These are phyloP conservation scores for Gobiocypris rarus DNA, from an alignment of 2,113 vertebrate genomes.

Conservation along the genomic window DNA sequence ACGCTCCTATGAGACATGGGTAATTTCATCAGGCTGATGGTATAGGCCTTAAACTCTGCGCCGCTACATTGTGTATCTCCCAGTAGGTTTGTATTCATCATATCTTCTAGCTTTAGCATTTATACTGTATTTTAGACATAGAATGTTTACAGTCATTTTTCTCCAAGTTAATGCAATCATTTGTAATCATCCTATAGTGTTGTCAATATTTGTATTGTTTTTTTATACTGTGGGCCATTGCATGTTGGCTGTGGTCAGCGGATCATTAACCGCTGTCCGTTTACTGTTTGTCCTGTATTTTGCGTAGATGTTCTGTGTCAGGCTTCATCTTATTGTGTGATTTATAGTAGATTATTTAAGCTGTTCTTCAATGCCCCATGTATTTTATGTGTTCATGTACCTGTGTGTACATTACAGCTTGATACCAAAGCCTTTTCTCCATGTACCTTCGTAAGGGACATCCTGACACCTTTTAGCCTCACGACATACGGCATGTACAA, in stretches of 20 bases:
- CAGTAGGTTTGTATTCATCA: conserved; percentile 7
- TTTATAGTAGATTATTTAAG: conserved; percentile 26
- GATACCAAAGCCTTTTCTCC: conserved; percentile 71
- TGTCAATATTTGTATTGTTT: conserved; percentile 50
- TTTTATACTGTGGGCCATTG: conserved; percentile 55
- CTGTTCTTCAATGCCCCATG: conserved; percentile 52
- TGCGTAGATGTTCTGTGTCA: conserved; percentile 34
- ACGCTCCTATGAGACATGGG: not conserved
- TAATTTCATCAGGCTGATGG: conserved; percentile 15
- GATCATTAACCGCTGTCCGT: not conserved
- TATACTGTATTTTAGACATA: conserved; percentile 64
- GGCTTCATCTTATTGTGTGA: conserved; percentile 38
- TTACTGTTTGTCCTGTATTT: conserved; percentile 40
- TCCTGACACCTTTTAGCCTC: not conserved
- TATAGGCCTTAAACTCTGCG: conserved; percentile 27
- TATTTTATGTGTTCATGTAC: conserved; percentile 68
- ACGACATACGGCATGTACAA: not conserved
- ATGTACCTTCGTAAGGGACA: conserved; percentile 14
- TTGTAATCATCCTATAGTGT: conserved; percentile 68
- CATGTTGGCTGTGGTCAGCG: conserved; percentile 50
- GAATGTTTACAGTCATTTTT: conserved; percentile 57
- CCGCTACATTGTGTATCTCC: not conserved
- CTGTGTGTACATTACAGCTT: conserved; percentile 75
- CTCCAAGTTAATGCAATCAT: conserved; percentile 71
- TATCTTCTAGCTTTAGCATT: conserved; percentile 57